A percentile compares a stretch with the other conserved stretches of the same genome.
phyloP scores from a whole-genome alignment of 2,797 vertebrate genomes.

The Cygnus olor region DNA sequence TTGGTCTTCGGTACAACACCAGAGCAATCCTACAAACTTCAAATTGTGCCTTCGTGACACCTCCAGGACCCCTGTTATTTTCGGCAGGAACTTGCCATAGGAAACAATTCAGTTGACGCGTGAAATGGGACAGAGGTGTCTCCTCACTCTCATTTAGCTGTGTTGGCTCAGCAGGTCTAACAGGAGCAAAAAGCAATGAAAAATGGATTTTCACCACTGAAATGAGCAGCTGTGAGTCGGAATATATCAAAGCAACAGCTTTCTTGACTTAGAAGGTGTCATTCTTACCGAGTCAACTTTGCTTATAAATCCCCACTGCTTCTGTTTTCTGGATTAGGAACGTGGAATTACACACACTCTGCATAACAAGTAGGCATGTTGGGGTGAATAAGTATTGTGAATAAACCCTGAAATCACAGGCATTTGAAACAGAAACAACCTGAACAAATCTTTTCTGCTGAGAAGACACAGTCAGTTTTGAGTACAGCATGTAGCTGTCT shows the following conservation, averaged over 20 bases:
- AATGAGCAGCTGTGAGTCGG: constrained; percentile 14
- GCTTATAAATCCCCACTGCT: background rate
- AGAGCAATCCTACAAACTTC: background rate
- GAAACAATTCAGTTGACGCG: background rate
- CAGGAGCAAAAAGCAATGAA: constrained; percentile 3
- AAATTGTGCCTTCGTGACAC: background rate
- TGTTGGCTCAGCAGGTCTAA: constrained; percentile 8
- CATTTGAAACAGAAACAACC: constrained; percentile 22
- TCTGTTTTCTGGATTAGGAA: constrained; percentile 8
- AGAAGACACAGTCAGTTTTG: background rate
- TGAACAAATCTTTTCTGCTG: constrained; percentile 22
- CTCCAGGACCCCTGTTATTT: background rate
- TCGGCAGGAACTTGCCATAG: background rate
- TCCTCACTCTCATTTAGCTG: fast-evolving
- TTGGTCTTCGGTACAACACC: background rate
- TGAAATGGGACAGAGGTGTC: background rate
- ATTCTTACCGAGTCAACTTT: background rate
- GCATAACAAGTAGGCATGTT: background rate
- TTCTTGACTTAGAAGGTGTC: background rate
- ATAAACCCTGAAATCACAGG: constrained; percentile 45
- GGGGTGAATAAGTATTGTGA: background rate
- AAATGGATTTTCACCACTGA: constrained; percentile 32
- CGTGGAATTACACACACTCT: background rate
- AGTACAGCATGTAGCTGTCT: background rate
- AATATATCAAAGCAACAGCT: background rate